Evolutionary conservation across 2,113 vertebrate genomes (phyloP).

Genomic region (Callorhinus ursinus): DNA sequence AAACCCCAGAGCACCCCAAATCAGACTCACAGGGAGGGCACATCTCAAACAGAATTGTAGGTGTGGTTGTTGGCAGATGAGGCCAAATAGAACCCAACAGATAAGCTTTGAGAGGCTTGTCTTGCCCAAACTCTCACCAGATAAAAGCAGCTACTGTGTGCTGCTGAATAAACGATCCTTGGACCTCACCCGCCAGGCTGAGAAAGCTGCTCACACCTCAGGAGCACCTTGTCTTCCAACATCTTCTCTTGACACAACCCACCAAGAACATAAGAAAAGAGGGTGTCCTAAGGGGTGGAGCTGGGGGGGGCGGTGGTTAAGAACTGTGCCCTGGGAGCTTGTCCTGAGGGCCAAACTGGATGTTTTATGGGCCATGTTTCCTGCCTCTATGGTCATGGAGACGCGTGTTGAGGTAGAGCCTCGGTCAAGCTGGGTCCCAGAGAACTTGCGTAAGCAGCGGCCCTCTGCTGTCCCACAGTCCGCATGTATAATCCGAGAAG

Average conservation of each 20-base stretch:
- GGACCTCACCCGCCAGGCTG: not conserved
- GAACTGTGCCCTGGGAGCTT: not conserved
- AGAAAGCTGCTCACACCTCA: not conserved
- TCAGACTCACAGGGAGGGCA: not conserved
- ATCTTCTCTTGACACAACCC: not conserved
- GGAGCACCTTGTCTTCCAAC: not conserved
- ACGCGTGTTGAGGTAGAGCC: rapidly evolving
- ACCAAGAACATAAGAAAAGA: not conserved
- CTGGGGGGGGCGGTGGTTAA: too few species aligned
- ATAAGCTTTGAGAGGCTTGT: not conserved
- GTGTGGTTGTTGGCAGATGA: not conserved
- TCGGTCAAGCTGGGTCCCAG: not conserved
- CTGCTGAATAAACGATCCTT: not conserved
- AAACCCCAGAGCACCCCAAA: not conserved
- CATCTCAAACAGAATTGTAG: not conserved
- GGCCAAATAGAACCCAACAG: not conserved
- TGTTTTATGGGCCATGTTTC: rapidly evolving
- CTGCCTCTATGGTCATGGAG: rapidly evolving
- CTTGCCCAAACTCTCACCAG: too few species aligned
- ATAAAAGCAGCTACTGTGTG: not conserved
- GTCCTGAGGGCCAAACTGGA: not conserved
- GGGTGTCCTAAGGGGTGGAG: not conserved
- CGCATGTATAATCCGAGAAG: rapidly evolving
- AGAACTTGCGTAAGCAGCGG: too few species aligned
- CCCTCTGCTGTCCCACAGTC: rapidly evolving